A percentile compares a stretch with the other conserved stretches of the same genome.
Conservation (phyloP, 92 coral and sea anemone species). For the Plumapathes pennacea region DNA sequence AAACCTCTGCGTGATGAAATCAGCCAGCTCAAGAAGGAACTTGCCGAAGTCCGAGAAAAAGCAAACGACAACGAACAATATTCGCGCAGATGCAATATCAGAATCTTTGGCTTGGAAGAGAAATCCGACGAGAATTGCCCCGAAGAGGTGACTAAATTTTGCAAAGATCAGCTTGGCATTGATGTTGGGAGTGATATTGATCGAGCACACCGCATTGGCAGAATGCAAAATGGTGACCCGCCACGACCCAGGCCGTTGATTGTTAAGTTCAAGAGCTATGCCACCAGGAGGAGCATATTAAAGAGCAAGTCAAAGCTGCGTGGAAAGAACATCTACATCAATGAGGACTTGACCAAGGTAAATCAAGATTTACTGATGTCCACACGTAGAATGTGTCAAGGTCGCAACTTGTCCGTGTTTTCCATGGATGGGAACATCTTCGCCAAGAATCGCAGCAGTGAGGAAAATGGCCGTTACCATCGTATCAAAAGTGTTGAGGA, state of each 20-base stretch:
- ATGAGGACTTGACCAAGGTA: constrained; percentile 1
- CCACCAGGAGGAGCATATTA: not conserved
- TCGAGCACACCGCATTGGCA: constrained; percentile 14
- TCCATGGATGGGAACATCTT: no score
- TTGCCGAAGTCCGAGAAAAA: constrained; percentile 7
- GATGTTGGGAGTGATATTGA: constrained; percentile 5
- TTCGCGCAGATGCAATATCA: constrained; percentile 13
- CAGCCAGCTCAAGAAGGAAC: constrained; percentile 1
- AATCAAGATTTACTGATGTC: not conserved
- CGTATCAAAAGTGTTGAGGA: no score
- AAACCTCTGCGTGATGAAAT: constrained; percentile 4
- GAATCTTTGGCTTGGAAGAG: constrained; percentile 29
- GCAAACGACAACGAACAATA: constrained; percentile 26
- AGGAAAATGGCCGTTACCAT: no score
- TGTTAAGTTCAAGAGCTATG: constrained; percentile 7
- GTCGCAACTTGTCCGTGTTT: no score
- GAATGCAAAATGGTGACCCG: not conserved
- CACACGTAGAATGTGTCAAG: no score
- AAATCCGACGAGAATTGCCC: constrained; percentile 10
- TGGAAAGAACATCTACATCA: constrained; percentile 1
- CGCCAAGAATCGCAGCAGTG: no score
- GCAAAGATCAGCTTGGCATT: not conserved
- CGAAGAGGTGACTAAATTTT: constrained; percentile 6
- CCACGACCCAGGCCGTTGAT: constrained; percentile 8
- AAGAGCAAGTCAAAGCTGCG: not conserved